Base-by-base conservation (phyloP, 1,140 invertebrate species). In the Akabosia matsudoensis region DNA sequence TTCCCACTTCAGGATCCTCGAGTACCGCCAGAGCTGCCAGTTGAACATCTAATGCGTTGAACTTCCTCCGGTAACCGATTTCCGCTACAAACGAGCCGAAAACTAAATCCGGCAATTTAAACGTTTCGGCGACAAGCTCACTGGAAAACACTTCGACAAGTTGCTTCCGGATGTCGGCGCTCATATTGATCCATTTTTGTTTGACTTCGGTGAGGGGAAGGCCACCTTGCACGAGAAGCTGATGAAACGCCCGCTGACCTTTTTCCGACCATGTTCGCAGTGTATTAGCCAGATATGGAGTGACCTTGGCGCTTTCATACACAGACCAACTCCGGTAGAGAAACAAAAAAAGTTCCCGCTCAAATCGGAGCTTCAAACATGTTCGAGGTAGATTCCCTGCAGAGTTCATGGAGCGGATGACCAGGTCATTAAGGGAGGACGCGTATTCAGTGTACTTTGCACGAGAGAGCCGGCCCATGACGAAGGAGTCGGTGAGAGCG, bases 241-340 rank as follows among this genome's bases (percentile, higher is more conserved):
- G 92, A 73, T 91, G 89, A 22, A 98, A 85, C 76, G 90, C 88
- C 82, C 92, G 92, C 82, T 94, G 91, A 1, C 96, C 96, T 76
- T 90, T 91, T 7, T 92, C 83, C 0, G 93, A 92, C 92, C 95
- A 97, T 31, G 96, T 87, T 83, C 88, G 91, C 82, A 92, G 88
- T 83, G 88, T 90, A 70, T 91, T 91, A 0, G 92, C 90, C 1
- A 90, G 88, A 74, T 88, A 89, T 54, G 91, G 87, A 0, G 96
- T 93, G 84, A 96, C 92, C 64, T 90, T 87, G 77, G 98, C 86
- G 82, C 94, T 95, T 28, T 91, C 90, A 84, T 94, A 92, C 22
- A 98, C 87, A 10, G 91, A 93, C 96, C 97, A 98, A 84, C 96
- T 93, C 34, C 94, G 88, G 85, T 97, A 97, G 13, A 97, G 84